Conservation (phyloP, 2,888 invertebrate species). For the Chrysomela aeneicollis region DNA sequence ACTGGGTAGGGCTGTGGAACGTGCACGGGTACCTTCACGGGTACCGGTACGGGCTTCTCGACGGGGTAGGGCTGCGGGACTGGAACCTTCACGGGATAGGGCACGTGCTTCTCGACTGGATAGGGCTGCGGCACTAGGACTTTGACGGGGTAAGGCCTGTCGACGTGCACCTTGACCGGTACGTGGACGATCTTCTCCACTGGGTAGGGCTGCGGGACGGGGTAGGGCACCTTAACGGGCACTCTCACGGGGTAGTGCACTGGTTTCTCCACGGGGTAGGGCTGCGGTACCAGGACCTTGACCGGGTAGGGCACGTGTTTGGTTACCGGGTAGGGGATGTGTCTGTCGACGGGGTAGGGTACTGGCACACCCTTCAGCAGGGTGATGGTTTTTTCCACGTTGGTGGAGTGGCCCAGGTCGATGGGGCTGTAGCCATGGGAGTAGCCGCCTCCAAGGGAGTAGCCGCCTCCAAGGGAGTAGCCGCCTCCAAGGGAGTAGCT, state of each 20-base stretch:
- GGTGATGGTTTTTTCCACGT: constrained; percentile 71
- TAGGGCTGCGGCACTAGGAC: constrained; percentile 81
- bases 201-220: constrained; percentile 79
- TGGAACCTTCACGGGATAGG: constrained; percentile 77
- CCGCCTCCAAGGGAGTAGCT: constrained; percentile 60
- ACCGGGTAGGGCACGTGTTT: constrained; percentile 71
- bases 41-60: constrained; percentile 76
- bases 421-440: constrained; percentile 41
- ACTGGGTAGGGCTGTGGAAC: constrained; percentile 81
- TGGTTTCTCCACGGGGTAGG: constrained; percentile 77
- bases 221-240: constrained; percentile 80
- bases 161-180: constrained; percentile 74
- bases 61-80: constrained; percentile 82
- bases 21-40: constrained; percentile 79
- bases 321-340: constrained; percentile 71
- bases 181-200: constrained; percentile 80
- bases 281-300: constrained; percentile 70
- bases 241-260: constrained; percentile 78
- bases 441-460: constrained; percentile 52
- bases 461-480: constrained; percentile 70
- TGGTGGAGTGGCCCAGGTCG: constrained; percentile 59
- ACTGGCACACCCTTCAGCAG: constrained; percentile 72
- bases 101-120: constrained; percentile 80
- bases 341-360: constrained; percentile 71
- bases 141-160: constrained; percentile 81